A percentile compares a stretch with the other conserved stretches of the same genome.
Conservation (phyloP, 1,140 invertebrate species). For the Hylyphantes graminicola region DNA sequence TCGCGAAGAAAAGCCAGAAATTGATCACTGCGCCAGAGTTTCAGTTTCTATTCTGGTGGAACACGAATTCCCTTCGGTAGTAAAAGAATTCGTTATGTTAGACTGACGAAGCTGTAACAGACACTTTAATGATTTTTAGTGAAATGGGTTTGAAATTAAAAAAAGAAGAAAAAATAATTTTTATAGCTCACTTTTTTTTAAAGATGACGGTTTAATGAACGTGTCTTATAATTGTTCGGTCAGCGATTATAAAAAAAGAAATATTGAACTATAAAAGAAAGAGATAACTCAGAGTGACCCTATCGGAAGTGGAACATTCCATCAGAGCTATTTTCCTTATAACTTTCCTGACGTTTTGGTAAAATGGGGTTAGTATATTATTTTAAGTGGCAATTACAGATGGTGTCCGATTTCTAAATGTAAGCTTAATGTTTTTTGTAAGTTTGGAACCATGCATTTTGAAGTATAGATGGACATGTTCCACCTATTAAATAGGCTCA, state of each 20-base stretch:
- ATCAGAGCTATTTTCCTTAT: background rate
- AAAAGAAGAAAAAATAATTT: too few species aligned
- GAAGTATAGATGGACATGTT: too few species aligned
- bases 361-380: background rate
- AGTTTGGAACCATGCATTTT: too few species aligned
- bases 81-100: too few species aligned
- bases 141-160: too few species aligned
- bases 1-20: background rate
- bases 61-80: background rate
- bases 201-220: too few species aligned
- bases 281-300: too few species aligned
- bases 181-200: too few species aligned
- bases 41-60: constrained; percentile 4
- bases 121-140: too few species aligned
- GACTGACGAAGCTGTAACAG: too few species aligned
- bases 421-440: too few species aligned
- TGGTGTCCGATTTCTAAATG: background rate
- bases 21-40: background rate
- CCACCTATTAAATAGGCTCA: too few species aligned
- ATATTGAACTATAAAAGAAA: background rate
- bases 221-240: constrained; percentile 29
- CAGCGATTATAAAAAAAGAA: background rate
- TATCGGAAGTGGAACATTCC: constrained; percentile 22
- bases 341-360: background rate
- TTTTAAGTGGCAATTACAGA: constrained; percentile 13